Evolutionary conservation across 2,888 invertebrate genomes (phyloP).

Genomic region (Pollenia angustigena): DNA sequence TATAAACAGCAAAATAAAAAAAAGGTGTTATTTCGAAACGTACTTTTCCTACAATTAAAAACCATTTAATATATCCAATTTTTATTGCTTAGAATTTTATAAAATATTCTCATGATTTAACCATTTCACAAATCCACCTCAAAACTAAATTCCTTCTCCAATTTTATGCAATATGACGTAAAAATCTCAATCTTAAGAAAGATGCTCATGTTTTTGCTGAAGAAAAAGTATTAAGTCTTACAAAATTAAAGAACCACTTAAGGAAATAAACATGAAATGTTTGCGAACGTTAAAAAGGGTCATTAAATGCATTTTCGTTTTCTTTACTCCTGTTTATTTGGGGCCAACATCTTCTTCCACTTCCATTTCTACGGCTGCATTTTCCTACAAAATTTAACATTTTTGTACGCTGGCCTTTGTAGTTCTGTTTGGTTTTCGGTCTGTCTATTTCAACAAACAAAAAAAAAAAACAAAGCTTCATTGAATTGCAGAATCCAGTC

Average conservation of each 20-base stretch:
- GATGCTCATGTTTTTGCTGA: conserved; percentile 20
- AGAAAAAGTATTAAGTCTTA: conserved; percentile 63
- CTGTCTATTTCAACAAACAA: conserved; percentile 45
- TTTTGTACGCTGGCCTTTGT: conserved; percentile 3
- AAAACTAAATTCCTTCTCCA: not conserved
- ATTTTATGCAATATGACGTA: conserved; percentile 17
- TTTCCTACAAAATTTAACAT: conserved; percentile 32
- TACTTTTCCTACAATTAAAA: conserved; percentile 4
- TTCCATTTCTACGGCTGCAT: conserved; percentile 31
- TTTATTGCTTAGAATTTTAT: not conserved
- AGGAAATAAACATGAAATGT: conserved; percentile 71
- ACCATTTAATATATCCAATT: not conserved
- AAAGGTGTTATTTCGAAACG: not conserved
- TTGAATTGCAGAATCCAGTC: conserved; percentile 56
- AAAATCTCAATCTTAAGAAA: conserved; percentile 7
- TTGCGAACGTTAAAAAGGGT: conserved; percentile 69
- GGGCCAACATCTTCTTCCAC: conserved; percentile 53
- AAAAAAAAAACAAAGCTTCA: conserved; percentile 32
- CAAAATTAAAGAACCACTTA: conserved; percentile 75
- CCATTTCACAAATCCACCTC: not conserved
- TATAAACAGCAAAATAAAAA: not conserved
- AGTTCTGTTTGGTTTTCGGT: conserved; percentile 29
- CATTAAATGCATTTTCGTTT: conserved; percentile 70
- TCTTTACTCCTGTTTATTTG: conserved; percentile 53
- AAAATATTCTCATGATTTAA: conserved; percentile 19